Base-by-base conservation (phyloP, 2,888 invertebrate species). In the Nysson spinosus region DNA sequence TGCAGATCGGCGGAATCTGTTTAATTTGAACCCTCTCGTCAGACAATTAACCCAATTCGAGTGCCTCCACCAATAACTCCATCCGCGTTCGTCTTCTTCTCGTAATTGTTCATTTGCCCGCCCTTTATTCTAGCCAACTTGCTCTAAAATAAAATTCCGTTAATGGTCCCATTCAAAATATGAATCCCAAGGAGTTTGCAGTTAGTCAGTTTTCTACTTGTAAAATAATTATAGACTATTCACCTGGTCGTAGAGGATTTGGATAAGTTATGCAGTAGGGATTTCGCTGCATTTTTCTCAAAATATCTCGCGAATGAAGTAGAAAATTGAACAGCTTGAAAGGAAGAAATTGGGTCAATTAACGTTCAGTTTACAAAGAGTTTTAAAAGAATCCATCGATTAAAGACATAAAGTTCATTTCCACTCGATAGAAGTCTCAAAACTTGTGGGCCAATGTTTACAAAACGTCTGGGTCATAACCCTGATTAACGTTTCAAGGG, bases 41-140 rank as follows among this genome's bases (percentile, higher is more conserved):
- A 37, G 52, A 54, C 62, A 61, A 66, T 69, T 69, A 69, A 67
- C 69, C 69, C 62, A 67, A 62, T 68, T 69, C 57, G 49, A 57
- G 32, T 37, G 28, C 19, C 24, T 34, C 26, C 22, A 16, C 43
- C 47, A 44, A 50, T 35, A 39, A 40, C 20, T 28, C 46, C 37
- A n/a, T 34, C 24, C n/a, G 28, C 39, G 17, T 47, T n/a, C 7
- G 9, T 20, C 39, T 46, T 40, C 22, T 30, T 40, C 22, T 26
- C 40, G n/a, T 42, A 63, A 63, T 63, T 61, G 60, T 60, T 35
- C 55, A 46, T 51, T 44, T 34, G 14, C n/a, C 6, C 11, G 24
- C 43, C 9, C 30, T 28, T 6, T 49, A 17, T 40, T 12, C n/a
- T 9, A 4, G 16, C 3, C 14, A 19, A 16, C 22, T 40, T 37